Percentiles rank a stretch among this genome's conserved stretches.
phyloP scores from a whole-genome alignment of 2,888 invertebrate genomes.

The Rhorus exstirpatorius region DNA sequence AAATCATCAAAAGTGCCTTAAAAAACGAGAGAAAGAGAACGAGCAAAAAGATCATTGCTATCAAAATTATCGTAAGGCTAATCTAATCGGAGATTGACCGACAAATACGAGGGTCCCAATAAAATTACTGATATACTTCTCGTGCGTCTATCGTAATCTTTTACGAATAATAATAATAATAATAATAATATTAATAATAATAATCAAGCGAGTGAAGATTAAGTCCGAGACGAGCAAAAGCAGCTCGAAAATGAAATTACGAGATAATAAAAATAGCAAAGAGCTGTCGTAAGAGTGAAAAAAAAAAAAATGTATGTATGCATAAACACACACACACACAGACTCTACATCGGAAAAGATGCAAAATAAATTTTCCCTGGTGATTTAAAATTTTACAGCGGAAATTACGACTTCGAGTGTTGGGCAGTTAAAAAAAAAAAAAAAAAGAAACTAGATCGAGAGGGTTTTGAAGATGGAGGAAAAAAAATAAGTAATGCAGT shows the following conservation, averaged over 20 bases:
- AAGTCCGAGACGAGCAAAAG: not conserved
- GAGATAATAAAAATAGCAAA: conserved; percentile 31
- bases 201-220: conserved; percentile 1
- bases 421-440: not conserved
- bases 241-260: conserved; percentile 18
- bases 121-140: not conserved
- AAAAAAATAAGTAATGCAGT: conserved; percentile 25
- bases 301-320: not conserved
- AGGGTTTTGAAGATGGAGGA: not conserved
- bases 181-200: too few species aligned
- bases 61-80: conserved; percentile 10
- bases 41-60: not conserved
- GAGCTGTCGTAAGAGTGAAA: not conserved
- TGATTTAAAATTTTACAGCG: conserved; percentile 16
- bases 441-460: conserved; percentile 10
- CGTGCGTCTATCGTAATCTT: conserved; percentile 10
- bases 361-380: conserved; percentile 26
- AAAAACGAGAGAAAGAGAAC: not conserved
- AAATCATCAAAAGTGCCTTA: not conserved
- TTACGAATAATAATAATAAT: conserved; percentile 20
- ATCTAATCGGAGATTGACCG: conserved; percentile 39
- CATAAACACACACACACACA: not conserved
- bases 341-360: conserved; percentile 16
- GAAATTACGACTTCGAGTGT: conserved; percentile 27
- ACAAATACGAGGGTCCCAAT: conserved; percentile 10